A percentile compares a stretch with the other conserved stretches of the same genome.
These are phyloP conservation scores for Lagria hirta DNA, from an alignment of 2,888 invertebrate genomes.

Conservation along the genomic window DNA sequence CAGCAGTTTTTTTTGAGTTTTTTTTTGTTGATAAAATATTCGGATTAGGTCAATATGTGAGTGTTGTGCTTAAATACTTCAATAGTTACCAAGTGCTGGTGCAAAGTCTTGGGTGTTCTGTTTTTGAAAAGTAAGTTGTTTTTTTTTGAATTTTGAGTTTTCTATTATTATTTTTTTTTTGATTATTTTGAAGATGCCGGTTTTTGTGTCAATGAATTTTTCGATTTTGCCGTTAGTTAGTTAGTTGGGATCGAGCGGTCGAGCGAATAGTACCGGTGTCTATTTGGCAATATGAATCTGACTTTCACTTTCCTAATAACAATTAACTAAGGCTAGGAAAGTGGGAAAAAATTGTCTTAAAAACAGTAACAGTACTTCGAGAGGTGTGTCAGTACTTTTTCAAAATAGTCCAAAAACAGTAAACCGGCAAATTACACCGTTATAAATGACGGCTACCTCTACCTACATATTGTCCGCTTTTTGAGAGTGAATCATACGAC, in stretches of 20 bases:
- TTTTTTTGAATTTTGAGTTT: constrained; percentile 1
- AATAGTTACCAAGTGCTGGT: constrained; percentile 22
- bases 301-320: constrained; percentile 9
- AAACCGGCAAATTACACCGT: constrained; percentile 22
- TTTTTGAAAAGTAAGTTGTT: constrained; percentile 10
- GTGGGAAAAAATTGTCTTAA: too few species aligned
- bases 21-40: too few species aligned
- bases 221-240: too few species aligned
- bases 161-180: background rate
- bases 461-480: constrained; percentile 33
- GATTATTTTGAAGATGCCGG: background rate
- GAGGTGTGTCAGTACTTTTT: too few species aligned
- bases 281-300: constrained; percentile 1
- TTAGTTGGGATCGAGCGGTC: too few species aligned
- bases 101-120: constrained; percentile 15
- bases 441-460: constrained; percentile 16
- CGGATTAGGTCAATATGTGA: constrained; percentile 22
- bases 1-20: too few species aligned
- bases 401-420: constrained; percentile 18
- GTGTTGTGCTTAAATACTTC: constrained; percentile 24
- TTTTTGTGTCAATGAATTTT: too few species aligned
- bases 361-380: too few species aligned
- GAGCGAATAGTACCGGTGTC: background rate
- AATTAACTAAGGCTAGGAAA: constrained; percentile 2
- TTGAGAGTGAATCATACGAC: constrained; percentile 38